Evolutionary conservation across 2,888 invertebrate genomes (phyloP).

Genomic region (Cantharis flavilabris): DNA sequence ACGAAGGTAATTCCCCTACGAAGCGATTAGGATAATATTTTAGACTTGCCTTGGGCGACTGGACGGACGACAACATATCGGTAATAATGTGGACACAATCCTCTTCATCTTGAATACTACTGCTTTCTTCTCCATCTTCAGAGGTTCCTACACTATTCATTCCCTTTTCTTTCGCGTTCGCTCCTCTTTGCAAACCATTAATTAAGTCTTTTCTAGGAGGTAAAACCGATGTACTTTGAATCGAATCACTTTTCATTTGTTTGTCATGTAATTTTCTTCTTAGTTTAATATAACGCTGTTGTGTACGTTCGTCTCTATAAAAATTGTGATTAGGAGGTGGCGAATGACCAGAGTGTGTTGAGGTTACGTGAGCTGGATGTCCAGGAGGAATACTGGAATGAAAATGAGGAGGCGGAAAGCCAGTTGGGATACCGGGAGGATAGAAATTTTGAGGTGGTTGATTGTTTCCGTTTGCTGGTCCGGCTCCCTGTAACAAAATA

Average conservation of each 20-base stretch:
- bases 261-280: conserved; percentile 72
- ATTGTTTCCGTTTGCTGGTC: conserved; percentile 71
- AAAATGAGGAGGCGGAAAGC: conserved; percentile 55
- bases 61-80: conserved; percentile 74
- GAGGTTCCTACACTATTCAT: conserved; percentile 71
- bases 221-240: conserved; percentile 64
- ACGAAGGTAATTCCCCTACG: too few relatives aligned
- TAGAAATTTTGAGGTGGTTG: conserved; percentile 72
- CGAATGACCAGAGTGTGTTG: conserved; percentile 71
- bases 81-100: conserved; percentile 70
- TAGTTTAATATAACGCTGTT: conserved; percentile 76
- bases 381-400: conserved; percentile 61
- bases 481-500: conserved; percentile 63
- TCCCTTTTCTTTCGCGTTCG: conserved; percentile 56
- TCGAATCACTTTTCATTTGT: conserved; percentile 44
- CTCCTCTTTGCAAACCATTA: conserved; percentile 57
- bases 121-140: conserved; percentile 78
- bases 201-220: conserved; percentile 72
- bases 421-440: conserved; percentile 61
- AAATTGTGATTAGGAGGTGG: conserved; percentile 61
- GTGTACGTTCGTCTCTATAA: conserved; percentile 80
- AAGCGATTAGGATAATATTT: too few relatives aligned
- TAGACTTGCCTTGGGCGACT: conserved; percentile 69
- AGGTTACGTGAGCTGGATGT: conserved; percentile 57
- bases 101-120: conserved; percentile 75